Evolutionary conservation across 2,888 invertebrate genomes (phyloP), one percentile per base, ranked within the genome.

Genomic region (Caenorhabditis sp.): DNA sequence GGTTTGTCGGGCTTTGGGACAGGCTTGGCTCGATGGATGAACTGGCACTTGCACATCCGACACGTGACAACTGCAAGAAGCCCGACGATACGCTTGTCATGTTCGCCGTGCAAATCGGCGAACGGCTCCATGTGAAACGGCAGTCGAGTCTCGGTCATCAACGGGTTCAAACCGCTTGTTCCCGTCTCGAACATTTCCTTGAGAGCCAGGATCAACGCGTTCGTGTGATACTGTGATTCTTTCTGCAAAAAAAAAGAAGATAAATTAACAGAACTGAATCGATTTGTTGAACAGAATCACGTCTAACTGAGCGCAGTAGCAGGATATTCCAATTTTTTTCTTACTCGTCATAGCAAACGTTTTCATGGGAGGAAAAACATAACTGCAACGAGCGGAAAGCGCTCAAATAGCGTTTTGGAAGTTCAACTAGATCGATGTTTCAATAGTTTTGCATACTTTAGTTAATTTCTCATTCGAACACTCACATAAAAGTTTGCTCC

Each of bases 41-140:
- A 66, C 32, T 66, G 66, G 13, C 56, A 39, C 8, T 66, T 66
- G 56, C 66, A 66, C 66, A 66, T 66, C 15, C 66, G 48, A 32
- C 66, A 66, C 8, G 66, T 66, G 32, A 66, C 66, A 1, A 66
- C 27, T 2, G 56, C 56, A 1, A 48, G 46, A 41, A 46, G 26
- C 0, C 53, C 53, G 7, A 26, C 27, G 0, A 52, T 20, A 13
- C 55, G 32, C 11, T 13, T 13, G 20, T 65, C 45, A 37, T 56
- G 48, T 7, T 58, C 66, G 2, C 20, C 41, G 15, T 48, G 46
- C 15, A 17, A 24, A 1, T 50, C 56, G 20, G 66, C 66, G 7
- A 66, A 58, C 9, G 66, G 50, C 15, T 66, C 66, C 66, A 66
- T 66, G 24, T 66, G 15, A 30, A 66, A 66, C 1, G 66, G 66